phyloP scores from a whole-genome alignment of 2,113 vertebrate species.

The Varanus salvator region DNA sequence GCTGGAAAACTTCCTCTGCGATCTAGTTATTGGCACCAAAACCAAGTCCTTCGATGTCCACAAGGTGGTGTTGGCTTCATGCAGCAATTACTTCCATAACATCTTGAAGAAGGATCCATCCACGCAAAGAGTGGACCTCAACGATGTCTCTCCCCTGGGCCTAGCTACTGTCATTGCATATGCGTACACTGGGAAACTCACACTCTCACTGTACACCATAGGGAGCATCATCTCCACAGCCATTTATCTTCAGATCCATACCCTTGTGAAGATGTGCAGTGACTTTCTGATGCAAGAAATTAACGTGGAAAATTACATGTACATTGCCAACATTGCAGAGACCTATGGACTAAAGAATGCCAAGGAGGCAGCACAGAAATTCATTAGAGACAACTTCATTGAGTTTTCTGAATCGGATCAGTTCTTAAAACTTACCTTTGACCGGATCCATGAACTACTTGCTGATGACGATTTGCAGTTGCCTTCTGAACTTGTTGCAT shows the following conservation, averaged over 20 bases:
- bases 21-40: constrained; percentile 93
- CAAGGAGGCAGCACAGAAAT: constrained; percentile 92
- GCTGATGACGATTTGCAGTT: constrained; percentile 93
- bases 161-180: constrained; percentile 94
- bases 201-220: constrained; percentile 94
- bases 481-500: constrained; percentile 96
- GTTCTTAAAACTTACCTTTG: constrained; percentile 97
- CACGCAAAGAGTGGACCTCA: constrained; percentile 92
- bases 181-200: constrained; percentile 96
- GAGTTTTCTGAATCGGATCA: constrained; percentile 98
- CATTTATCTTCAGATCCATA: constrained; percentile 89
- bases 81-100: constrained; percentile 92
- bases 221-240: constrained; percentile 95
- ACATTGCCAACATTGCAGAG: constrained; percentile 94
- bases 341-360: constrained; percentile 92
- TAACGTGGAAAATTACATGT: constrained; percentile 98
- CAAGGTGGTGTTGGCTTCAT: constrained; percentile 97
- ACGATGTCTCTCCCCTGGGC: constrained; percentile 90
- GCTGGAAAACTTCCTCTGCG: constrained; percentile 94
- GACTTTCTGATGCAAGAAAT: constrained; percentile 96
- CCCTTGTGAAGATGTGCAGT: constrained; percentile 97
- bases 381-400: constrained; percentile 97
- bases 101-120: constrained; percentile 92
- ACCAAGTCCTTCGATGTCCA: constrained; percentile 96
- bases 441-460: constrained; percentile 97